Conservation (phyloP, 1,140 invertebrate genomes). For the Drosophila dunni region DNA sequence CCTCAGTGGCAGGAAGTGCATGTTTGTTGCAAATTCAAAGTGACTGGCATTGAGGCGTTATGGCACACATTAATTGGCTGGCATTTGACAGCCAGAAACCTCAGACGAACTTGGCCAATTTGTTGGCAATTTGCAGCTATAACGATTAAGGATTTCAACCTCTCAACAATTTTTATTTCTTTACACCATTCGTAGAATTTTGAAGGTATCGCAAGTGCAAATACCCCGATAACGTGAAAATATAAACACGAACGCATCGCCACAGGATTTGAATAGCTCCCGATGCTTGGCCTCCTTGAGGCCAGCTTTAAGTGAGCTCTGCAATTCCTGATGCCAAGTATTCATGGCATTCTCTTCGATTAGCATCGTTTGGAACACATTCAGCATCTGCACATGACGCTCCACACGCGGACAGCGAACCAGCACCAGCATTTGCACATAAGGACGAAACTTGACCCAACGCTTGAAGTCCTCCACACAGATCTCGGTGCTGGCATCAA, state of each 20-base stretch:
- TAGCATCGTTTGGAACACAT: slow-evolving; percentile 52
- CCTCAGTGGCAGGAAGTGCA: slow-evolving; percentile 6
- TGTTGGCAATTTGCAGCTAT: not conserved
- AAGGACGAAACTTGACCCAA: slow-evolving; percentile 72
- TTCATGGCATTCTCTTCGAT: slow-evolving; percentile 56
- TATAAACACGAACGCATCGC: slow-evolving; percentile 62
- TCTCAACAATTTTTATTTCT: slow-evolving; percentile 1
- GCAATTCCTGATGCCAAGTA: slow-evolving; percentile 68
- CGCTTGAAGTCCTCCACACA: slow-evolving; percentile 55
- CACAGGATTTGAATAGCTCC: slow-evolving; percentile 44
- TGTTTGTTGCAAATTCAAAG: slow-evolving; percentile 9
- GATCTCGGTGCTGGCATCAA: slow-evolving; percentile 62
- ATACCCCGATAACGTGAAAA: slow-evolving; percentile 63
- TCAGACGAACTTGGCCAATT: slow-evolving; percentile 4
- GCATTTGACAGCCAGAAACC: slow-evolving; percentile 10
- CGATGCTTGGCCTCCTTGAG: slow-evolving; percentile 41
- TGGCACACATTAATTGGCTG: slow-evolving; percentile 26
- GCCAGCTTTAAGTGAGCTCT: slow-evolving; percentile 43
- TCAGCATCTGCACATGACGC: slow-evolving; percentile 58
- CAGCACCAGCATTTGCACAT: slow-evolving; percentile 54
- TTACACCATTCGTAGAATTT: slow-evolving; percentile 48
- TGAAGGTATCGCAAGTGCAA: slow-evolving; percentile 65
- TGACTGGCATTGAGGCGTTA: slow-evolving; percentile 6
- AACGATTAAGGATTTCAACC: not conserved
- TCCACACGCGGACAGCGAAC: slow-evolving; percentile 56